Evolutionary conservation across 2,888 invertebrate genomes (phyloP).

Genomic region (Megamerina dolium): DNA sequence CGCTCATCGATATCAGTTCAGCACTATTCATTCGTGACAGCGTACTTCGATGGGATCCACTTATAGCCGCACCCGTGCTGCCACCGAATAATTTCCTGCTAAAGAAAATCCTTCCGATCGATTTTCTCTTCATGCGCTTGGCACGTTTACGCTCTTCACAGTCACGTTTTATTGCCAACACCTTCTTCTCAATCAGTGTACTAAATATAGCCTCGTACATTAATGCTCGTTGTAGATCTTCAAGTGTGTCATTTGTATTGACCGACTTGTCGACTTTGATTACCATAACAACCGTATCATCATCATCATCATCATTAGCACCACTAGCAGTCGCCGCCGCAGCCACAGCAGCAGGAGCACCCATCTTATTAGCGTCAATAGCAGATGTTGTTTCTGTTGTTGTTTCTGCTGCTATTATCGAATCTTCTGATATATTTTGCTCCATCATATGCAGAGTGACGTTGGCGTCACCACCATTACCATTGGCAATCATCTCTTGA

Average conservation of each 20-base stretch:
- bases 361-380: constrained; percentile 9
- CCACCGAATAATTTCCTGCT: constrained; percentile 40
- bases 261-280: constrained; percentile 46
- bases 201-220: constrained; percentile 49
- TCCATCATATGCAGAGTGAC: too few species aligned
- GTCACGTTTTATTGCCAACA: constrained; percentile 48
- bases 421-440: too few species aligned
- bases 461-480: neutral
- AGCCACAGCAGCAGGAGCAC: neutral
- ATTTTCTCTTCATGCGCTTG: constrained; percentile 43
- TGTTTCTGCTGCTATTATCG: neutral
- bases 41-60: constrained; percentile 1
- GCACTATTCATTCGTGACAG: neutral
- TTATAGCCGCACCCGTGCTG: too few species aligned
- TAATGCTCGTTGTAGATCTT: constrained; percentile 45
- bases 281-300: constrained; percentile 21
- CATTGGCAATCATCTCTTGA: neutral
- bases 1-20: constrained; percentile 12
- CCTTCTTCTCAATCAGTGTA: constrained; percentile 47
- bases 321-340: neutral
- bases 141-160: constrained; percentile 46
- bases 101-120: constrained; percentile 44
- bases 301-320: constrained; percentile 1
- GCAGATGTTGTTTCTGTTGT: neutral
- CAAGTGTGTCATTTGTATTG: constrained; percentile 46